Evolutionary conservation across 2,888 invertebrate species (phyloP), one percentile per base, ranked within the genome.

Genomic region (Ashinkailepas kermadecensis): DNA sequence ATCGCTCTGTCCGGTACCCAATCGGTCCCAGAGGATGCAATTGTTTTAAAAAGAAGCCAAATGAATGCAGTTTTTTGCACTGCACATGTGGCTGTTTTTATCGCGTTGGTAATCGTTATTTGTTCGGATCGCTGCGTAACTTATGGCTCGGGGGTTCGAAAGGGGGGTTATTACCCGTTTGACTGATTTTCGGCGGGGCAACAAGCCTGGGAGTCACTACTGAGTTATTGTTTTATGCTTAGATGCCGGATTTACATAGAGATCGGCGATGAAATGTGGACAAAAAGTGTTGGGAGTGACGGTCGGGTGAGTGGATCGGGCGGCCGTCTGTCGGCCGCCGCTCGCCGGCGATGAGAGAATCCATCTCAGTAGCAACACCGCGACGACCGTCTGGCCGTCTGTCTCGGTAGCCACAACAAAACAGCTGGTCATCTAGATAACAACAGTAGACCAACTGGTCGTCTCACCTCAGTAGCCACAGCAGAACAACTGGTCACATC

Each of bases 11-110:
- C 21, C 74, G 74, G 56, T 18, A 21, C 56, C 74, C 56, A 74
- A 74, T 21, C 15, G 56, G 56, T 56, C 74, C 74, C 74, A 56
- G 54, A 15, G 74, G 74, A 74, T 56, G 74, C 74, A 21, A 56
- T 74, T 74, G 74, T 56, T 74, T 74, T 74, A 74, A 74, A 70
- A 74, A 74, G 74, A 23, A 74, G 74, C 74, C 74, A 54, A 74
- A 74, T 56, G 74, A 54, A 56, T 74, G 54, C 74, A 70, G 39
- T 74, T 74, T 70, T 74, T 74, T 74, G 21, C 21, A 54, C 54
- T 25, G 15, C 74, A 74, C 23, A 74, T 56, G 56, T 56, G 74
- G 54, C 21, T 1, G 74, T 74, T 74, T 74, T 74, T 74, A 56
- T 74, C 6, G 10, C 9, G 1, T 54, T 21, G 18, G 74, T 74